Evolutionary conservation across 2,888 invertebrate genomes (phyloP), one percentile per base, ranked within the genome.

Genomic region (Erebia epiphron): DNA sequence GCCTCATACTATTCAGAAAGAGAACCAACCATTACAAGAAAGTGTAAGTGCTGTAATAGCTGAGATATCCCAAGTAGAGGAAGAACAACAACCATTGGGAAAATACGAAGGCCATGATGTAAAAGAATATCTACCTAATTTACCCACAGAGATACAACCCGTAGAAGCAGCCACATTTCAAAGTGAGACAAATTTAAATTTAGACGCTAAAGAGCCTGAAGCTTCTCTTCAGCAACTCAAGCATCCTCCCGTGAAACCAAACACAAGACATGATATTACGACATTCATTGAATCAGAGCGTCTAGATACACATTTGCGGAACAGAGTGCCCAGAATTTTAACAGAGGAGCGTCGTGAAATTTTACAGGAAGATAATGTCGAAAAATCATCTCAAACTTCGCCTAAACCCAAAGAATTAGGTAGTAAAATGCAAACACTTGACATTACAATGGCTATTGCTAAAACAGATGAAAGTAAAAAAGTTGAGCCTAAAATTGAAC

Each of bases 221-320:
- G 64, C 86, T 65, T 75, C 86, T 65, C 75, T 86, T 43, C 82
- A 83, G 73, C 87, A 86, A 62, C 87, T 82, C 63, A 18, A 10
- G 35, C 35, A 35, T 35, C 54, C 61, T 16, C 58, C 75, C 35
- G 71, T 35, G 4, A 80, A 80, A 75, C 54, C 77, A 16, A 80
- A 79, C 58, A 69, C 72, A 26, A 84, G 81, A 74, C 79, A 81
- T 73, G 84, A 86, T 54, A 79, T 85, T 18, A 80, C 81, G 41
- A 76, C 82, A 67, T 82, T 91, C 63, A 83, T 92, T 54, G 83
- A 91, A 69, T 82, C 90, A 13, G 91, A 92, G 79, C 85, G 87
- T 10, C 74, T 83, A 71, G 86, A 87, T 65, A 83, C 86, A 35
- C 81, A 86, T 73, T 21, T 78, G 83, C 70, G 58, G 43, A 13